A percentile compares a stretch with the other conserved stretches of the same genome.
These are phyloP conservation scores for Panthera uncia DNA, from an alignment of 2,113 vertebrate genomes.

Conservation along the genomic window DNA sequence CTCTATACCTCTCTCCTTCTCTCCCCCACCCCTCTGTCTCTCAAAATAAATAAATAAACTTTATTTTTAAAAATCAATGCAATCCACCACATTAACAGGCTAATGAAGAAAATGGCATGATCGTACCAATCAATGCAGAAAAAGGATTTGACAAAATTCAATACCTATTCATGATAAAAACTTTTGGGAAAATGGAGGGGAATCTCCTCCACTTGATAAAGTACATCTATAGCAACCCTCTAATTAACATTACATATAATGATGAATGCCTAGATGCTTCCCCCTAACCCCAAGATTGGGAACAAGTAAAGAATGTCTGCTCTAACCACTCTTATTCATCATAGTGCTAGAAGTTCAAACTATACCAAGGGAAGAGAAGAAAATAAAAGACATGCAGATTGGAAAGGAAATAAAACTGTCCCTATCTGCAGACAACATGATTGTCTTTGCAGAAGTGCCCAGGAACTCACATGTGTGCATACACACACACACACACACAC, in stretches of 20 bases:
- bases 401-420: background rate
- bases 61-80: background rate
- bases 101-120: background rate
- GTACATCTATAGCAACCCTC: background rate
- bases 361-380: background rate
- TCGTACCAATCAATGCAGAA: background rate
- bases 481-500: background rate
- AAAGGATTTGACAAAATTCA: background rate
- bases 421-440: background rate
- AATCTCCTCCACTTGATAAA: background rate
- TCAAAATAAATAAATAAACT: too few species aligned
- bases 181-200: background rate
- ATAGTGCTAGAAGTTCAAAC: background rate
- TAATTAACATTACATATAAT: background rate
- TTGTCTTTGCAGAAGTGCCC: background rate
- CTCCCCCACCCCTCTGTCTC: too few species aligned
- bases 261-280: background rate
- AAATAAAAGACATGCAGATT: background rate
- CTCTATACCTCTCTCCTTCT: too few species aligned
- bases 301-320: background rate
- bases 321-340: background rate
- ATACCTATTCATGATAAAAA: background rate
- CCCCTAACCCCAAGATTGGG: background rate
- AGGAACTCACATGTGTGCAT: background rate
- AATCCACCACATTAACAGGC: background rate